These are phyloP conservation scores for Vespertilio murinus DNA, from an alignment of 2,797 vertebrate species.

Conservation along the genomic window DNA sequence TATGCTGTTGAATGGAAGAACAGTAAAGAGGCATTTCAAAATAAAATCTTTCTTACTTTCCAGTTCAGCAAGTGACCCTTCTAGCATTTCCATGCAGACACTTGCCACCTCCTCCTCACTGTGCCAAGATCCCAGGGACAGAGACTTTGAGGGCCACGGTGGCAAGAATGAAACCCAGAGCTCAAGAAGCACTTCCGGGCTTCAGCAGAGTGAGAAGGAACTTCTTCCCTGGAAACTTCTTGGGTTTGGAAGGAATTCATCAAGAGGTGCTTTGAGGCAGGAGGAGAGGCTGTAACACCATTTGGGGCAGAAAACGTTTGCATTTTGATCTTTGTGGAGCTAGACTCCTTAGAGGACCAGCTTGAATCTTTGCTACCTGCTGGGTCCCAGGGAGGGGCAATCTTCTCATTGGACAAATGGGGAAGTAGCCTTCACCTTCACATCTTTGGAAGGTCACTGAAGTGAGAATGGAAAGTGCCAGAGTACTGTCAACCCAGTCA, in stretches of 20 bases:
- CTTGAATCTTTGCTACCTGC: neutral
- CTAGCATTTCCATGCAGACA: neutral
- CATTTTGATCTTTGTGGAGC: neutral
- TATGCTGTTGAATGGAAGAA: neutral
- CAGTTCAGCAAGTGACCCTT: neutral
- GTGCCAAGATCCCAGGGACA: neutral
- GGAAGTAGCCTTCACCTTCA: neutral
- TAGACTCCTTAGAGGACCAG: neutral
- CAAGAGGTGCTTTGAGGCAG: conserved; percentile 18
- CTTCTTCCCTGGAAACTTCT: neutral
- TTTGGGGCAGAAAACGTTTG: neutral
- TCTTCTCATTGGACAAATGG: neutral
- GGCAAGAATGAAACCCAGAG: neutral
- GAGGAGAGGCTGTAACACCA: neutral
- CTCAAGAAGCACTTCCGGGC: neutral
- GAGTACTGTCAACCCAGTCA: neutral
- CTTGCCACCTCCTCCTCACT: neutral
- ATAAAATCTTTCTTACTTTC: conserved; percentile 20
- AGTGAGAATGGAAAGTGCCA: neutral
- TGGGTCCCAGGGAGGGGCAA: neutral
- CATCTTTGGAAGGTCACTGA: neutral
- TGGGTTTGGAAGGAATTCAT: conserved; percentile 10
- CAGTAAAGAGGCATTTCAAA: neutral
- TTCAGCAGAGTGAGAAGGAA: neutral
- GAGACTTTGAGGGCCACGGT: neutral